Base-by-base conservation (phyloP, 35 echinoderm and acorn worm genomes). In the Lytechinus pictus region DNA sequence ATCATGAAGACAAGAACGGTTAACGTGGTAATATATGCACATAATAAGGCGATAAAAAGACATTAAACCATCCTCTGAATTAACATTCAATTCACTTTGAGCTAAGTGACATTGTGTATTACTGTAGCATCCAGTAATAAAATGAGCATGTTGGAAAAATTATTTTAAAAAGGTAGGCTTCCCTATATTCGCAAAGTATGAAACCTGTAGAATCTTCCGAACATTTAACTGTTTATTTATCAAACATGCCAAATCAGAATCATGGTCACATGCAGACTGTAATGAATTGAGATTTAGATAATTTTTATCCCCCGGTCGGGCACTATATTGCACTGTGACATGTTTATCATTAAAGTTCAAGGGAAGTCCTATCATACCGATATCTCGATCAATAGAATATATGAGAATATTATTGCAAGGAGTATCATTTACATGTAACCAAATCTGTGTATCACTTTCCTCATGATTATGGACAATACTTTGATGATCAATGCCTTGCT, bases 41-140 rank as follows among this genome's bases (percentile, higher is more conserved):
- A 90, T 55, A 60, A 96, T 94, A 1, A 96, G 55, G 19, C 92
- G 57, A 57, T 96, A 96, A 96, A 96, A 96, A 72, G 95, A 55
- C 27, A 96, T 58, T 8, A 94, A 5, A 4, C 92, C 92, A 10
- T 54, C 9, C 2, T 58, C 56, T 58, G 56, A 28, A 1, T 92
- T 52, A 27, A 53, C 54, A 13, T 94, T 33, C 27, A 54, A 24
- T 86, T 87, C 54, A 4, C 92, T 96, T 29, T 87, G 79, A n/a
- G 56, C 19, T 9, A 96, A 86, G 13, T 27, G 58, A 10, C 91
- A 61, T 33, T 7, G 9, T 53, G 54, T 86, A 55, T 86, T 56
- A 94, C 53, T 8, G 19, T 24, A 52, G 54, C 10, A 6, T 8
- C 54, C 57, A 21, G 61, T 51, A 6, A 21, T 27, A 28, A 96